These are phyloP conservation scores for Benthosema pterotum DNA, from an alignment of 2,797 vertebrate genomes.

Conservation along the genomic window DNA sequence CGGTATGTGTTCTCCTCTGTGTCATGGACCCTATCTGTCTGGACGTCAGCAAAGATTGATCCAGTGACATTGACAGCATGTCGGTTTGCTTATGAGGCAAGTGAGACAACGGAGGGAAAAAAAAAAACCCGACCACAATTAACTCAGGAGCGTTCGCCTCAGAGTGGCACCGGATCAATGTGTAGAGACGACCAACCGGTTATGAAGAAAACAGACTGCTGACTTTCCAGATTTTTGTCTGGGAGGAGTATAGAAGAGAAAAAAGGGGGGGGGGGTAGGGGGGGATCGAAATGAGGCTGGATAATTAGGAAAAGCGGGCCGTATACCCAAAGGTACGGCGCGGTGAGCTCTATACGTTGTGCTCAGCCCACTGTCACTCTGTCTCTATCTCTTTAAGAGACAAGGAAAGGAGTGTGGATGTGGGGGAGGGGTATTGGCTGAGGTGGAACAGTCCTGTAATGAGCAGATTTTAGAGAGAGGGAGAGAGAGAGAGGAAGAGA, in stretches of 20 bases:
- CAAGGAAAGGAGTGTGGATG: slow-evolving; percentile 66
- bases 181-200: slow-evolving; percentile 29
- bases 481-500: slow-evolving; percentile 19
- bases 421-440: slow-evolving; percentile 78
- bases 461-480: slow-evolving; percentile 81
- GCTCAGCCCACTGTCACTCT: slow-evolving; percentile 64
- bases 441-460: slow-evolving; percentile 83
- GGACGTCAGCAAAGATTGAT: background rate
- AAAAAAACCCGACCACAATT: slow-evolving; percentile 28
- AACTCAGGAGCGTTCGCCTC: slow-evolving; percentile 7
- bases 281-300: slow-evolving; percentile 65
- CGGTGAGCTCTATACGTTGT: slow-evolving; percentile 44
- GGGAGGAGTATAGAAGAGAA: slow-evolving; percentile 20
- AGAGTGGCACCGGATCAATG: slow-evolving; percentile 35
- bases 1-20: background rate
- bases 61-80: slow-evolving; percentile 23
- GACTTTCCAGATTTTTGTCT: slow-evolving; percentile 52
- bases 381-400: slow-evolving; percentile 92
- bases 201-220: slow-evolving; percentile 61
- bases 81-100: slow-evolving; percentile 24
- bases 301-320: slow-evolving; percentile 72
- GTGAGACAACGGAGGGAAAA: slow-evolving; percentile 1
- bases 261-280: slow-evolving; percentile 13
- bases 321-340: slow-evolving; percentile 61
- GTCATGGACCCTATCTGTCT: background rate